Conservation (phyloP, 2,888 invertebrate species). For the Synergus umbraculus region DNA sequence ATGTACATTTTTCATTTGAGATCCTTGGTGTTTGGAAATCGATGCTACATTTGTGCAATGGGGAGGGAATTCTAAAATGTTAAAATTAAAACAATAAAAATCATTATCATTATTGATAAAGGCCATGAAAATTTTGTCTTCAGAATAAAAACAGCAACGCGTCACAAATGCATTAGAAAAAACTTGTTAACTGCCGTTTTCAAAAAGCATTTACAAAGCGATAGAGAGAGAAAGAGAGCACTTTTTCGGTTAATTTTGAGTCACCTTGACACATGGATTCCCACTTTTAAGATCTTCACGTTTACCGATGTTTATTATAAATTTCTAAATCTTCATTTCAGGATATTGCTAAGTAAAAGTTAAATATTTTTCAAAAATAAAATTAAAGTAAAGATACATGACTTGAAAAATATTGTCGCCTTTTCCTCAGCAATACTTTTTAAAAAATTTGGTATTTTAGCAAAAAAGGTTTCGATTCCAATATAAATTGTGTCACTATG, state of each 20-base stretch:
- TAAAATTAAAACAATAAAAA: neutral
- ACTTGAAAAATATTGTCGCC: neutral
- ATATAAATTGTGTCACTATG: neutral
- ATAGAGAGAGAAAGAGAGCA: slow-evolving; percentile 15
- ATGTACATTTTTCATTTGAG: slow-evolving; percentile 19
- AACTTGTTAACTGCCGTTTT: neutral
- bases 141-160: neutral
- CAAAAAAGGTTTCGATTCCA: neutral
- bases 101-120: neutral
- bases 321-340: neutral
- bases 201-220: slow-evolving; percentile 29
- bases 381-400: neutral
- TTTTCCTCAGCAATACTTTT: neutral
- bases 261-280: slow-evolving; percentile 1
- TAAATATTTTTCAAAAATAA: neutral
- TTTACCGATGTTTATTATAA: neutral
- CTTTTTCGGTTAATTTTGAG: slow-evolving; percentile 16
- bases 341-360: neutral
- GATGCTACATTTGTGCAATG: slow-evolving; percentile 12
- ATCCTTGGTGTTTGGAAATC: slow-evolving; percentile 24
- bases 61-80: slow-evolving; percentile 14
- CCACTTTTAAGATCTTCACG: slow-evolving; percentile 12
- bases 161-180: neutral
- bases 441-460: neutral
- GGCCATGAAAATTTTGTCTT: neutral